Evolutionary conservation across 2,888 invertebrate species (phyloP), one percentile per base, ranked within the genome.

Genomic region (Noctua janthina): DNA sequence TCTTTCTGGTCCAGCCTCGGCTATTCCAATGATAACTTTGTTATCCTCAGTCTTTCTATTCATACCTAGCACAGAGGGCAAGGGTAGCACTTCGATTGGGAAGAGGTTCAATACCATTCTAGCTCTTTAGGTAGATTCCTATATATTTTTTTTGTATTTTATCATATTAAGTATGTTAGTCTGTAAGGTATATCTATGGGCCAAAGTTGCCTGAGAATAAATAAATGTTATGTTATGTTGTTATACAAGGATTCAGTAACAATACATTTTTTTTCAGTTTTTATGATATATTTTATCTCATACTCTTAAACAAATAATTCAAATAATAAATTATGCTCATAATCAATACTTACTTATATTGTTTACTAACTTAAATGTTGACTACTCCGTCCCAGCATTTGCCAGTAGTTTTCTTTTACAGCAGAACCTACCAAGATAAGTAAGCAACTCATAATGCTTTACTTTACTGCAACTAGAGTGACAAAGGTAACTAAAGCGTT

Each of bases 311-410:
- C 6, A 39, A 35, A 10, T 43, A 20, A 35, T 79, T 62, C 35
- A 64, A 43, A 43, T 10, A 54, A 54, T 4, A 59, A 46, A 11
- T 1, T 51, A 15, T 15, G 51, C 11, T 23, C 54, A 35, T 35
- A 11, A 39, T 67, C 1, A 29, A n/a, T 43, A 82, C 39, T 49
- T 82, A 75, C 23, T 39, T 62, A 15, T 13, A 15, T 35, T 17
- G 20, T 23, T n/a, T 6, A 51, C n/a, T 20, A 10, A 43, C n/a
- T 29, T 68, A 51, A 77, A 51, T 49, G 2, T 67, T 68, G 11
- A 23, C 15, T 13, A 10, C 15, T 8, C 39, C 56, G 0, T 29
- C 7, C 62, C 13, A 46, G 13, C 35, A 20, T 51, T 59, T 29
- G 68, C 7, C 43, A 39, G n/a, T 15, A 59, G 0, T 68, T 39